Evolutionary conservation across 2,113 vertebrate species (phyloP).

Genomic region (Hydrolagus affinis): DNA sequence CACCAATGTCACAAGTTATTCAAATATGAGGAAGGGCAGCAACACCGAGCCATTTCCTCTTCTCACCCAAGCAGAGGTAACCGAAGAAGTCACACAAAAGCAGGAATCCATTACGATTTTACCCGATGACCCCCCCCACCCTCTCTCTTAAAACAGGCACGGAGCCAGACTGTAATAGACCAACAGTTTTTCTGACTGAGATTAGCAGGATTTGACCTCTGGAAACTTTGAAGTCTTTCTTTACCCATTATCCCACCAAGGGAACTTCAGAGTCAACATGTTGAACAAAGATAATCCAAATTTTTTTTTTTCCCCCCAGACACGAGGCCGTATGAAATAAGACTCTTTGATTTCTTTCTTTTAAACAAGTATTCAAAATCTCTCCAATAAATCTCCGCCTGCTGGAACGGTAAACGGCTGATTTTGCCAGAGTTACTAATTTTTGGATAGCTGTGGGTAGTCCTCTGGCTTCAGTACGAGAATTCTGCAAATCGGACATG

Average conservation of each 20-base stretch:
- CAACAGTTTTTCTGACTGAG: no score
- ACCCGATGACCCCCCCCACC: no score
- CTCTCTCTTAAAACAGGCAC: no score
- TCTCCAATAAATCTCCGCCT: neutral
- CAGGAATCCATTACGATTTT: no score
- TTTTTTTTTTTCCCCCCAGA: neutral
- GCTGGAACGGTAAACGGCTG: neutral
- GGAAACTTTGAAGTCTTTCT: no score
- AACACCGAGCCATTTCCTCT: no score
- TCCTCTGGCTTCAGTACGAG: slow-evolving; percentile 28
- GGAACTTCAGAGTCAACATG: neutral
- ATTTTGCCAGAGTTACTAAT: neutral
- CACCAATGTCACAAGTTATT: no score
- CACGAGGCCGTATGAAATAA: neutral
- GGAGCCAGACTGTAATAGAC: no score
- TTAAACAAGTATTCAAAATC: neutral
- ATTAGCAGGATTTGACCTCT: no score
- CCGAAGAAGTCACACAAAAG: no score
- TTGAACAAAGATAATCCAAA: neutral
- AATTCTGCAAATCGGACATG: slow-evolving; percentile 27
- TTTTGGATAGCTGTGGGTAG: slow-evolving; percentile 23
- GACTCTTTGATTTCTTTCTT: neutral
- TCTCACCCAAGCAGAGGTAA: no score
- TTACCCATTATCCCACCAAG: neutral
- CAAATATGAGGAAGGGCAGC: no score